Conservation (phyloP, 2,797 vertebrate genomes). For the Bradypodion ventrale region DNA sequence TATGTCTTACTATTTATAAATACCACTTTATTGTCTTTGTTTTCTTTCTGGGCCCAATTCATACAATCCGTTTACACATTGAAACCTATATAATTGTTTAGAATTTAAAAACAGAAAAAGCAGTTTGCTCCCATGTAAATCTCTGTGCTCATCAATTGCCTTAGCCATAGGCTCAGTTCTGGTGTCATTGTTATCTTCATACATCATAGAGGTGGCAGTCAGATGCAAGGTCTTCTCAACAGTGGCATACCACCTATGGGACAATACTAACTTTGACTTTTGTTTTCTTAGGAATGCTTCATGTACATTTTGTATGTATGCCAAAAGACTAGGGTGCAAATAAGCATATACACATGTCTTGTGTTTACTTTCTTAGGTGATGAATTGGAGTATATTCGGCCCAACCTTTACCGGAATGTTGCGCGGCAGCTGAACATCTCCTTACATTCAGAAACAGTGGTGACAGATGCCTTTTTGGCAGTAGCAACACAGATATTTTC, state of each 20-base stretch:
- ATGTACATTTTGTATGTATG: background rate
- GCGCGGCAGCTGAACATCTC: conserved; percentile 93
- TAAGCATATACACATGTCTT: background rate
- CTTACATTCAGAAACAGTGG: conserved; percentile 85
- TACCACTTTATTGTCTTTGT: no score
- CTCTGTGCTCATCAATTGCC: background rate
- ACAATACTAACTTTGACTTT: background rate
- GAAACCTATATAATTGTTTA: background rate
- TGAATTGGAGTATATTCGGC: conserved; percentile 94
- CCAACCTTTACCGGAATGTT: conserved; percentile 91
- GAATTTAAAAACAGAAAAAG: background rate
- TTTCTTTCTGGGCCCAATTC: no score
- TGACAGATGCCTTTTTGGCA: conserved; percentile 93
- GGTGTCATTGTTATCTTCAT: no score
- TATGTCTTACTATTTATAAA: no score
- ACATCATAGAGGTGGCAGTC: no score
- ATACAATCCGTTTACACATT: no score
- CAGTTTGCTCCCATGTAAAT: background rate
- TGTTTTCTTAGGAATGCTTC: background rate
- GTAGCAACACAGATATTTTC: conserved; percentile 94
- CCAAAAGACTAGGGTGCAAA: background rate
- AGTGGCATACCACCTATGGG: background rate
- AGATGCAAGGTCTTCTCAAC: background rate
- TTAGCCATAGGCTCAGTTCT: background rate
- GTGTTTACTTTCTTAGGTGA: conserved; percentile 78